Evolutionary conservation across 2,888 invertebrate species (phyloP).

Genomic region (Nasonovia ribisnigri): DNA sequence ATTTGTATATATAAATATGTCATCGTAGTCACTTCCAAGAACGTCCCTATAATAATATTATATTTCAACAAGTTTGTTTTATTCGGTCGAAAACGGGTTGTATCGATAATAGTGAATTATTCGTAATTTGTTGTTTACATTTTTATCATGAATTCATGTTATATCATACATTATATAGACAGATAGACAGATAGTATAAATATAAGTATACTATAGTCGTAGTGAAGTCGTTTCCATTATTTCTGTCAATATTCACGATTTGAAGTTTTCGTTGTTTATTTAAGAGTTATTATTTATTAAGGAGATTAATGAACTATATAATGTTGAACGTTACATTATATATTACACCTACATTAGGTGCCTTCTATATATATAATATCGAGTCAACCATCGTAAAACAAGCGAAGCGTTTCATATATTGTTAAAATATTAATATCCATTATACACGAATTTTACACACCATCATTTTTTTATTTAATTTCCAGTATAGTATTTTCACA

Average conservation of each 20-base stretch:
- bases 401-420: not conserved
- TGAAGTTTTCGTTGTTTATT: not conserved
- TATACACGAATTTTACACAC: not conserved
- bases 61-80: not conserved
- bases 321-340: not conserved
- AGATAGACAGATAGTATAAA: not conserved
- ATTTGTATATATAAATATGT: not conserved
- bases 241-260: not conserved
- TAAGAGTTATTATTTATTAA: not conserved
- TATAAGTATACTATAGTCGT: not conserved
- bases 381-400: not conserved
- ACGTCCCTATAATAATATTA: not conserved
- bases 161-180: not conserved
- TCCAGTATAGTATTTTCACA: not conserved
- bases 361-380: not conserved
- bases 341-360: not conserved
- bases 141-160: not conserved
- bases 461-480: not conserved
- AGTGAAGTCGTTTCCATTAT: not conserved
- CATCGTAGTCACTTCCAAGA: not conserved
- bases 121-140: not conserved
- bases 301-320: not conserved
- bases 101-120: not conserved
- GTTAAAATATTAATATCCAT: conserved; percentile 1
- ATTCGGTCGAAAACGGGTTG: not conserved